Base-by-base conservation (phyloP, 1,140 invertebrate genomes). In the Luehdorfia chinensis region DNA sequence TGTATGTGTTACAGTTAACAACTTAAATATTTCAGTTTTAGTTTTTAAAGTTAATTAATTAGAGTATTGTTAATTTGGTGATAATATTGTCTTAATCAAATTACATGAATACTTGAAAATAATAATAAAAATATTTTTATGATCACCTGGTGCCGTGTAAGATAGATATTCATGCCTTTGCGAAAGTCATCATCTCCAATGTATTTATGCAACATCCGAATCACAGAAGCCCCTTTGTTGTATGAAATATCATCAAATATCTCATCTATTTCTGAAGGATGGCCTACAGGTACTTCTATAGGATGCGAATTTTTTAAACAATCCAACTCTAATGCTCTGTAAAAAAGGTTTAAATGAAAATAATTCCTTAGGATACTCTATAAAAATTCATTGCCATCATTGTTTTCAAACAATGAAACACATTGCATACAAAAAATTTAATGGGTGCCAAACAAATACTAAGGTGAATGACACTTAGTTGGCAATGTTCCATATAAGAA, bases 241-340 rank as follows among this genome's bases (percentile, higher is more conserved):
- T 98, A 99, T 21, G 96, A 97, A 69, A 99, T 98, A 58, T 95
- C 93, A 88, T 98, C 96, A 83, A 98, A 99, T 58, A 98, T 97
- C 78, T 97, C 95, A 74, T 97, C 95, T 57, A 98, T 96, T 85
- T 98, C 95, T 2, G 93, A 92, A 0, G 96, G 95, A 88, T 97
- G 93, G 1, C 93, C 92, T 0, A 97, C 95, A 21, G 94, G 93
- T 8, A 96, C 94, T 87, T 97, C 95, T 52, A 97, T 96, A 1
- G 96, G 94, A 89, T 97, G 96, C 19, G 94, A 96, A 69, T 94
- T 98, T 57, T 94, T 93, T 34, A 98, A 87, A 39, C 94, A 93
- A 79, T 99, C 98, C 45, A 97, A 87, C 68, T 96, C 93, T 50
- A 98, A 85, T 1, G 96, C 95, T 71, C 89, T 90, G 14, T 1